Evolutionary conservation across 2,888 invertebrate species (phyloP).

Genomic region (Timandra comae): DNA sequence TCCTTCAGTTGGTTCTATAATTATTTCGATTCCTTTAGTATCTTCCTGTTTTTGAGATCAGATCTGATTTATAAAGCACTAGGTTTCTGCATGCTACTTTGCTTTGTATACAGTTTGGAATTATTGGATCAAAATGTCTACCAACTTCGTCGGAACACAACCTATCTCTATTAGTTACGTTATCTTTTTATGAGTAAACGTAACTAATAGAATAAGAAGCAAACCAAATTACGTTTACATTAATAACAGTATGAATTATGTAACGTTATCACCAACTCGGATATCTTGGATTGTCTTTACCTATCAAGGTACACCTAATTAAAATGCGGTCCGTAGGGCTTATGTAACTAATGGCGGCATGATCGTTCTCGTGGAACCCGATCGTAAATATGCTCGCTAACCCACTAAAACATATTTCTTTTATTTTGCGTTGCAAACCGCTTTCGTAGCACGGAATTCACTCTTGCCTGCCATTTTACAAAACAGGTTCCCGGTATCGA

Average conservation of each 20-base stretch:
- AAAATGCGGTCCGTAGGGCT: slow-evolving; percentile 42
- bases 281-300: too few species aligned
- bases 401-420: slow-evolving; percentile 77
- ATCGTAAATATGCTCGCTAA: slow-evolving; percentile 73
- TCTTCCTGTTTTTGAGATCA: too few species aligned
- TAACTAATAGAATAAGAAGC: not conserved
- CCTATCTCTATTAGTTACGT: not conserved
- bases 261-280: too few species aligned
- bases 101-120: too few species aligned
- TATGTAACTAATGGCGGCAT: slow-evolving; percentile 68
- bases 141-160: too few species aligned
- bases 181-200: not conserved
- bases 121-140: too few species aligned
- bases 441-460: slow-evolving; percentile 40
- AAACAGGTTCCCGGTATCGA: slow-evolving; percentile 67
- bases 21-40: not conserved
- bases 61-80: too few species aligned
- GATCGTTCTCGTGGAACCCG: slow-evolving; percentile 60
- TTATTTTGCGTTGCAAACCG: slow-evolving; percentile 63
- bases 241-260: too few species aligned
- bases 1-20: slow-evolving; percentile 4
- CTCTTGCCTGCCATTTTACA: slow-evolving; percentile 44
- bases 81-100: too few species aligned
- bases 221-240: too few species aligned
- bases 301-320: slow-evolving; percentile 41